Conservation (phyloP, 2,888 invertebrate species). For the Cerastis rubricosa region DNA sequence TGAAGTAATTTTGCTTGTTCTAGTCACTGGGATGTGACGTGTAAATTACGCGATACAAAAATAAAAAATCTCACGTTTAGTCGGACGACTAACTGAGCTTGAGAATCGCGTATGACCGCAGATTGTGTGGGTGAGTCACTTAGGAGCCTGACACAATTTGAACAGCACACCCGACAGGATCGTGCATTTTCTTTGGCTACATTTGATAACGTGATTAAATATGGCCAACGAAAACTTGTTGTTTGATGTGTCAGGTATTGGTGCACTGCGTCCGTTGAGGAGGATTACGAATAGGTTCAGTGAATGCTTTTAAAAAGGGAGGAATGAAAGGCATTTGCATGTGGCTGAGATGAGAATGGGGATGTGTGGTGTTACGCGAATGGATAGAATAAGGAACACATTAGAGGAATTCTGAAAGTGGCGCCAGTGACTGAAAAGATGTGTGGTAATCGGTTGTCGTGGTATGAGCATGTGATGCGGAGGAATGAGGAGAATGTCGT, state of each 20-base stretch:
- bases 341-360: too few species aligned
- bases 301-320: slow-evolving; percentile 35
- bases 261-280: slow-evolving; percentile 29
- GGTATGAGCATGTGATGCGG: too few species aligned
- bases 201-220: slow-evolving; percentile 17
- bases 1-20: slow-evolving; percentile 37
- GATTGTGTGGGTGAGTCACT: slow-evolving; percentile 9
- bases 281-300: slow-evolving; percentile 18
- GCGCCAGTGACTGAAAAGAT: too few species aligned
- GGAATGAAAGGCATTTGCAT: too few species aligned
- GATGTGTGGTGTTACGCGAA: too few species aligned
- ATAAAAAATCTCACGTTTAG: slow-evolving; percentile 50
- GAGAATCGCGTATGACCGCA: slow-evolving; percentile 29
- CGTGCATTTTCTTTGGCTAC: slow-evolving; percentile 28
- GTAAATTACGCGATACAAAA: slow-evolving; percentile 52
- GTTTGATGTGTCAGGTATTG: slow-evolving; percentile 5
- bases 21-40: slow-evolving; percentile 37
- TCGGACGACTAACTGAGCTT: slow-evolving; percentile 36
- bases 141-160: slow-evolving; percentile 3
- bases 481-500: too few species aligned
- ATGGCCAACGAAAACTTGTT: slow-evolving; percentile 30
- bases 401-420: too few species aligned
- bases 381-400: too few species aligned
- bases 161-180: background rate
- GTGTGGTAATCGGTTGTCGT: too few species aligned